These are phyloP conservation scores for Acrobasis suavella DNA, from an alignment of 2,888 invertebrate species.

Conservation along the genomic window DNA sequence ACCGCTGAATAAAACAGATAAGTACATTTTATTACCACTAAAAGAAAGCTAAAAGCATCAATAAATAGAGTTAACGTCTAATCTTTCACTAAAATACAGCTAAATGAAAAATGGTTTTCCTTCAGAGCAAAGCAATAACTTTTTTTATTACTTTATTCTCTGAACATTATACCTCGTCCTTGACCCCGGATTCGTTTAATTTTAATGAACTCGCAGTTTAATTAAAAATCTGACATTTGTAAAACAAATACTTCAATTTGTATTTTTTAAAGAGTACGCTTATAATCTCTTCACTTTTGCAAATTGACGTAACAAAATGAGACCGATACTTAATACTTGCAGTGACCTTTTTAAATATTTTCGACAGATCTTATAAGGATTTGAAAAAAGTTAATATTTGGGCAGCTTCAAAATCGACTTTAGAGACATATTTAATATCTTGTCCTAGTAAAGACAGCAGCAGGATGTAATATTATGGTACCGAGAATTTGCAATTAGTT, in stretches of 20 bases:
- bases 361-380: background rate
- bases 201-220: slow-evolving; percentile 5
- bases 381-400: too few species aligned
- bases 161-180: background rate
- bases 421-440: too few species aligned
- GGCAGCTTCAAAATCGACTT: too few species aligned
- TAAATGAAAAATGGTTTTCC: background rate
- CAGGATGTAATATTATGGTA: too few species aligned
- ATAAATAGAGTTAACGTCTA: background rate
- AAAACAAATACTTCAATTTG: background rate
- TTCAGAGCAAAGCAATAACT: slow-evolving; percentile 1
- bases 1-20: background rate
- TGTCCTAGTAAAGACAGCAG: too few species aligned
- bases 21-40: background rate
- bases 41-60: background rate
- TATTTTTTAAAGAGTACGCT: background rate
- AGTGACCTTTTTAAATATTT: background rate
- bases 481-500: too few species aligned
- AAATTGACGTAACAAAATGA: background rate
- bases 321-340: background rate
- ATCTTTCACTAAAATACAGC: background rate
- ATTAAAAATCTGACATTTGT: slow-evolving; percentile 10
- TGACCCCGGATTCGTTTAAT: background rate
- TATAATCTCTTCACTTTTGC: background rate
- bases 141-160: slow-evolving; percentile 7